Evolutionary conservation across 1,140 invertebrate genomes (phyloP), one percentile per base, ranked within the genome.

Genomic region (Formica selysi): DNA sequence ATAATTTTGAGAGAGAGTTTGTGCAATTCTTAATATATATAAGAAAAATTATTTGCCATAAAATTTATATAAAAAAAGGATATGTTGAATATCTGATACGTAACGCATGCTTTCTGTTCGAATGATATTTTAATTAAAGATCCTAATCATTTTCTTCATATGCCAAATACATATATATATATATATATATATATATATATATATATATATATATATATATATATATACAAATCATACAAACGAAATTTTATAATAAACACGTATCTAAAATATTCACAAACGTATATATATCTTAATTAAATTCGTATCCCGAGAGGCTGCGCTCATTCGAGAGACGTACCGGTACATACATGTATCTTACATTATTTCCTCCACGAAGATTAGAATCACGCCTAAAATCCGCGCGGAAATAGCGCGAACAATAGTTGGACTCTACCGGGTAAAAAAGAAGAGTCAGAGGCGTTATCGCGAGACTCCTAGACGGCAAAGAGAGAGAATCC

Each of bases 391-490:
- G 10, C 44, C 73, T 74, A 74, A 73, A 74, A 73, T 73, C 5
- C 26, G 36, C 6, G 67, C 36, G 36, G 16, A 71, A 71, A 80
- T 59, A 22, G n/a, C 26, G 57, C 79, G 54, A 59, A 19, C 67
- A 54, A 57, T 44, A 83, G 79, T 81, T 81, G 71, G 62, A 83
- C 73, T 81, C 38, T 36, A 1, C 0, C 54, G 19, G 41, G 19
- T 26, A 16, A 44, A 71, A 73, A 74, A 57, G 26, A 68, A 73
- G 16, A 22, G n/a, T 13, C 11, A 38, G 22, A 26, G 22, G 16
- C 19, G 68, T 73, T 83, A 83, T 83, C 79, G 68, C 67, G 68
- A 83, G 54, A 83, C 73, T 57, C 41, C 26, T 57, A 16, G 54
- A 29, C 32, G 65, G 38, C 22, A 38, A 70, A 80, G 78, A 73